Conservation (phyloP, 2,113 vertebrate species). For the mouse (Mus musculus) region DNA sequence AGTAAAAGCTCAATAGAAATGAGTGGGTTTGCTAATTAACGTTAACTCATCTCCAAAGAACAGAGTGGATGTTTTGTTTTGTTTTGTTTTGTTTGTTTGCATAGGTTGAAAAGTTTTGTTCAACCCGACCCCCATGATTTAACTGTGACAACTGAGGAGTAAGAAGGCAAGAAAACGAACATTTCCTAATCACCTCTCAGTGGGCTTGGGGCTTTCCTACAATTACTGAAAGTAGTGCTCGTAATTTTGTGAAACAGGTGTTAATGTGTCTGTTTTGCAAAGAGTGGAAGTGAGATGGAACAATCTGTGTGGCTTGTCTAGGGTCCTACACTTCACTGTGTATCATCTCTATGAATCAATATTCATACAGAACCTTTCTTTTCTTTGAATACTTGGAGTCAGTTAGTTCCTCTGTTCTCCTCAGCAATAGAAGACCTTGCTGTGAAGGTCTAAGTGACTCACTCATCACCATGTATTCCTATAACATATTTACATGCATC, state of each 20-base stretch:
- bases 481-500: too few species aligned
- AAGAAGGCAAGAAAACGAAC: neutral
- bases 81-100: neutral
- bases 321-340: rapidly evolving
- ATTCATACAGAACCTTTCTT: neutral
- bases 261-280: neutral
- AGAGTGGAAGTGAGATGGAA: neutral
- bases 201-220: neutral
- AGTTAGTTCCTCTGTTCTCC: neutral
- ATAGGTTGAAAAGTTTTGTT: neutral
- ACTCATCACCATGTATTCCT: neutral
- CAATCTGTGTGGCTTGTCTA: neutral
- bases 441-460: neutral
- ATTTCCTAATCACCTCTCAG: neutral
- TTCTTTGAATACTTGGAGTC: neutral
- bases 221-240: neutral
- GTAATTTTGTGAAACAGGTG: neutral
- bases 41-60: neutral
- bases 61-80: neutral
- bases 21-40: neutral
- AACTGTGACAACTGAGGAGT: neutral
- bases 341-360: neutral
- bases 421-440: neutral
- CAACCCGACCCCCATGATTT: neutral
- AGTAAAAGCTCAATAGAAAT: neutral